Percentiles rank a stretch among this genome's conserved stretches.
phyloP scores from a whole-genome alignment of 1,140 invertebrate genomes.

The Papilio polytes region DNA sequence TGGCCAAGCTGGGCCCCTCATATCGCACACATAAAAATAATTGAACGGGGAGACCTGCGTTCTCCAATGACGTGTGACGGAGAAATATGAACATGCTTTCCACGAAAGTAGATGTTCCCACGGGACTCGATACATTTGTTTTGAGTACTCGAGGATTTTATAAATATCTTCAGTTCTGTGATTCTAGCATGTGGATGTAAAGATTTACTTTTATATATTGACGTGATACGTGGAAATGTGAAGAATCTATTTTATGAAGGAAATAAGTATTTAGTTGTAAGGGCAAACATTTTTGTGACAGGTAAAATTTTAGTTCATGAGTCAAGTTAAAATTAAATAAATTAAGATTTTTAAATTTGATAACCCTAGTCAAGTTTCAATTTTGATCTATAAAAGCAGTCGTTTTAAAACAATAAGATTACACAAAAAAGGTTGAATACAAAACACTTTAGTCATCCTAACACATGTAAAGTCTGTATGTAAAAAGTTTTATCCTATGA shows the following conservation, averaged over 20 bases:
- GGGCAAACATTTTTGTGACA: no score
- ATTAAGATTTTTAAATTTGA: no score
- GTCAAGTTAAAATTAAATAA: no score
- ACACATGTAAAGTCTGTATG: conserved; percentile 8
- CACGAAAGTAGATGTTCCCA: conserved; percentile 42
- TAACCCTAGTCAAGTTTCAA: no score
- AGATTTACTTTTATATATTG: not conserved
- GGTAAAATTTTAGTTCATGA: no score
- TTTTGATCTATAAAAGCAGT: no score
- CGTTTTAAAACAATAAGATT: no score
- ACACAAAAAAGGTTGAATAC: not conserved
- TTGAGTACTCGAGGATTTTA: not conserved
- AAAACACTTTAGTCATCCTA: not conserved
- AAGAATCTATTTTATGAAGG: no score
- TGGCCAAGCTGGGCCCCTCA: conserved; percentile 37
- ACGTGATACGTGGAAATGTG: not conserved
- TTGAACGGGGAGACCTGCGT: conserved; percentile 41
- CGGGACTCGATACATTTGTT: conserved; percentile 41
- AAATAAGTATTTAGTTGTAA: no score
- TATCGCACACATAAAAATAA: conserved; percentile 40
- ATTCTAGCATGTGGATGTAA: not conserved
- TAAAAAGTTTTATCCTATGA: conserved; percentile 20
- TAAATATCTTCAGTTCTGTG: not conserved
- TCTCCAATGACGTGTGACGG: conserved; percentile 42
- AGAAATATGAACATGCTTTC: conserved; percentile 40